These are phyloP conservation scores for Coreoperca whiteheadi DNA, from an alignment of 2,113 vertebrate genomes.

Conservation along the genomic window DNA sequence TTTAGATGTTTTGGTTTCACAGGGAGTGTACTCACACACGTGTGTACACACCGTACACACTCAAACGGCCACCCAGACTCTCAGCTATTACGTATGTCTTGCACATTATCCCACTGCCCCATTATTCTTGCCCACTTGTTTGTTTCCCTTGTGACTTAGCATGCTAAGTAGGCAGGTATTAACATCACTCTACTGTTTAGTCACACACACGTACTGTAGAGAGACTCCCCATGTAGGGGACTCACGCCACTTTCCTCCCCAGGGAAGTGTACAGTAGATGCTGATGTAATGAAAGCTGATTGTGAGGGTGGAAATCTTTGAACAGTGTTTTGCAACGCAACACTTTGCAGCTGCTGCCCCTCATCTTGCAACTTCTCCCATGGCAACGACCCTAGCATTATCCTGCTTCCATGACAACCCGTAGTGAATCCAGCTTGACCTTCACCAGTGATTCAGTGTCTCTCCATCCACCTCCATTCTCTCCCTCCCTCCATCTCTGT, in stretches of 20 bases:
- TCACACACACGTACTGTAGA: conserved; percentile 10
- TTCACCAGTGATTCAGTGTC: conserved; percentile 78
- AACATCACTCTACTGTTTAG: conserved; percentile 33
- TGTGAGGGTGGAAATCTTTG: conserved; percentile 52
- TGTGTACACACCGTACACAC: background rate
- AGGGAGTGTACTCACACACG: background rate
- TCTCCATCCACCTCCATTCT: conserved; percentile 73
- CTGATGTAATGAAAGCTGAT: conserved; percentile 60
- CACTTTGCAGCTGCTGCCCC: conserved; percentile 59
- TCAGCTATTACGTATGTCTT: conserved; percentile 65
- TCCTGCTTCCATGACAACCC: conserved; percentile 82
- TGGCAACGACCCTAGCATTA: conserved; percentile 79
- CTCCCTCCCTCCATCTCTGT: conserved; percentile 59
- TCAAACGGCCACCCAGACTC: conserved; percentile 48
- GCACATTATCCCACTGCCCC: conserved; percentile 51
- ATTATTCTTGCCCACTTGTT: conserved; percentile 57
- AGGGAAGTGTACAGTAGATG: conserved; percentile 27
- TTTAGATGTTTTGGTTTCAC: conserved; percentile 32
- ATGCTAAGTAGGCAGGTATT: conserved; percentile 39
- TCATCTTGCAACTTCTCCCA: conserved; percentile 73
- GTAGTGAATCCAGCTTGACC: conserved; percentile 79
- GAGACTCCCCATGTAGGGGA: conserved; percentile 39
- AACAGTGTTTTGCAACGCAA: conserved; percentile 57
- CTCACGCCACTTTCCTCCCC: conserved; percentile 27
- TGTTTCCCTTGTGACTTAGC: conserved; percentile 58